These are phyloP conservation scores for Hippocampus guttulatus DNA, from an alignment of 2,113 vertebrate species.

Conservation along the genomic window DNA sequence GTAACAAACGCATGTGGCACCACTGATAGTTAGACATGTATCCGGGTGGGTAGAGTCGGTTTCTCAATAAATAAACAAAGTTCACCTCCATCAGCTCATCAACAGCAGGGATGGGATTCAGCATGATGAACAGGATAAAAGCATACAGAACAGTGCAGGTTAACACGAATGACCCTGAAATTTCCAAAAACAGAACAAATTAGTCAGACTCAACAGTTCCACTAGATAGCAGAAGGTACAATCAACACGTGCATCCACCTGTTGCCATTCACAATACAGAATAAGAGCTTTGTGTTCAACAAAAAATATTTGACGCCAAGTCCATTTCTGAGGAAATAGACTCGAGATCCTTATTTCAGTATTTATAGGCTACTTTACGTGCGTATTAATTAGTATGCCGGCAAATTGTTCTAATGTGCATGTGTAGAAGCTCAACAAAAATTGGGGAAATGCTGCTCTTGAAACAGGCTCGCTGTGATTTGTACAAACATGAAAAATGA, in stretches of 20 bases:
- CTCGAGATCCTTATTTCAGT: no score
- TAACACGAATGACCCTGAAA: conserved; percentile 71
- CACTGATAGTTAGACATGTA: not conserved
- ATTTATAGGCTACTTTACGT: no score
- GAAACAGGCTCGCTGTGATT: no score
- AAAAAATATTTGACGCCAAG: no score
- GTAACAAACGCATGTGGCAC: not conserved
- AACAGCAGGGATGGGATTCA: conserved; percentile 79
- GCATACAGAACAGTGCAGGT: conserved; percentile 58
- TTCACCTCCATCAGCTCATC: conserved; percentile 84
- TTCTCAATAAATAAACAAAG: not conserved
- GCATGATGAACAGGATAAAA: conserved; percentile 84
- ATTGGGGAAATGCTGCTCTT: no score
- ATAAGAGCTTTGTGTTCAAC: no score
- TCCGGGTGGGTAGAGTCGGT: not conserved
- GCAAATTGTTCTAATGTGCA: no score
- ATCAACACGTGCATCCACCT: no score
- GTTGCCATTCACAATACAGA: no score
- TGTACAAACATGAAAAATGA: not conserved
- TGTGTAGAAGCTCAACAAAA: no score
- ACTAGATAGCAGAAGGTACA: not conserved
- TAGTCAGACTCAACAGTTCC: not conserved
- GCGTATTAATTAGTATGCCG: no score
- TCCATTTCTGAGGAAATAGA: no score
- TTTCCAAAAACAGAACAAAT: conserved; percentile 2